Conservation (phyloP, 2,888 invertebrate genomes). For the Geotrupes spiniger region DNA sequence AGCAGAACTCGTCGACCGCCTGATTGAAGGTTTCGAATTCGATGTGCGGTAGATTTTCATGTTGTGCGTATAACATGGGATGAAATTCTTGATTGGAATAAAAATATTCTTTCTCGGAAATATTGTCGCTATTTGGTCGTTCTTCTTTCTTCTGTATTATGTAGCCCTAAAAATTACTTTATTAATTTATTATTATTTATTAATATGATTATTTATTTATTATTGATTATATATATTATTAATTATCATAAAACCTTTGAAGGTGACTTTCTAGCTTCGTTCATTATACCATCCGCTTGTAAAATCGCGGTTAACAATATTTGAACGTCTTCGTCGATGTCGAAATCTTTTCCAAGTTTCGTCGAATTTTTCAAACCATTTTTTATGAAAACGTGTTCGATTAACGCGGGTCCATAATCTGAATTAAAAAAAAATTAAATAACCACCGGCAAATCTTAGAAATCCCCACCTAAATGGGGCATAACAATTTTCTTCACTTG, state of each 20-base stretch:
- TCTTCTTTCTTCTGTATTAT: conserved; percentile 83
- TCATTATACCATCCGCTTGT: conserved; percentile 66
- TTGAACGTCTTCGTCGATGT: conserved; percentile 59
- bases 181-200: neutral
- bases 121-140: conserved; percentile 56
- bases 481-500: conserved; percentile 78
- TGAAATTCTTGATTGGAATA: conserved; percentile 91
- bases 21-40: conserved; percentile 77
- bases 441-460: neutral
- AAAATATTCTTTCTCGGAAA: conserved; percentile 58
- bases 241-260: conserved; percentile 53
- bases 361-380: conserved; percentile 63
- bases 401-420: conserved; percentile 88
- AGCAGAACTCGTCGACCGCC: conserved; percentile 96
- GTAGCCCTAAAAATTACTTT: conserved; percentile 60
- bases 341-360: conserved; percentile 66
- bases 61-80: conserved; percentile 79
- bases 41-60: conserved; percentile 57
- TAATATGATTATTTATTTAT: too few relatives aligned
- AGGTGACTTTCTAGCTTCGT: conserved; percentile 53
- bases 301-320: conserved; percentile 64
- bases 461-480: conserved; percentile 65
- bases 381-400: conserved; percentile 83
- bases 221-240: too few relatives aligned
- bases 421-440: conserved; percentile 30